Percentiles rank a stretch among this genome's conserved stretches.
Conservation (phyloP, 2,888 invertebrate species). For the Neocrepidodera transversa region DNA sequence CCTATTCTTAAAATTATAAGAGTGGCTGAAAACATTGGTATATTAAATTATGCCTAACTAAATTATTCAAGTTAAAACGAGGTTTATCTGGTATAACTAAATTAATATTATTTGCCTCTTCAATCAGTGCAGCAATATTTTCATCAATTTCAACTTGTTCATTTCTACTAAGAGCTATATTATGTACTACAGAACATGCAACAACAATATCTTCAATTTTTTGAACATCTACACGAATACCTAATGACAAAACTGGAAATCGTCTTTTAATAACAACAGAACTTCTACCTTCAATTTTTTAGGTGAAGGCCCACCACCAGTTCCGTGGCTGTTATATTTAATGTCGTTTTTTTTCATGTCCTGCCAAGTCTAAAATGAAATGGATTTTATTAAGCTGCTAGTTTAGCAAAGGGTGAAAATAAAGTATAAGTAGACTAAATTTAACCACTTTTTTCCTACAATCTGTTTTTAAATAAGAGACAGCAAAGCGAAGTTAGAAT, state of each 20-base stretch:
- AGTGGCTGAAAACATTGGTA: conserved; percentile 16
- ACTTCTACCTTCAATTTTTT: too few species aligned
- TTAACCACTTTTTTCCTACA: too few species aligned
- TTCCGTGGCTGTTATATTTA: too few species aligned
- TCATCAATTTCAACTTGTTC: conserved; percentile 21
- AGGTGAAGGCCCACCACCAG: too few species aligned
- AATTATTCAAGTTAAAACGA: conserved; percentile 15
- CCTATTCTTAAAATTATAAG: conserved; percentile 1
- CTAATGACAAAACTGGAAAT: conserved; percentile 48
- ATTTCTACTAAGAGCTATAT: conserved; percentile 31
- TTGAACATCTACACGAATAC: conserved; percentile 42
- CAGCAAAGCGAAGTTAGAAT: too few species aligned
- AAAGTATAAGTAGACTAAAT: too few species aligned
- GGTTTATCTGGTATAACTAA: conserved; percentile 8
- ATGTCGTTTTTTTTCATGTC: too few species aligned
- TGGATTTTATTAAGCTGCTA: too few species aligned
- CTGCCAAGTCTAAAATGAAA: too few species aligned
- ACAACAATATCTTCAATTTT: conserved; percentile 38
- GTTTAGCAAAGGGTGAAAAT: too few species aligned
- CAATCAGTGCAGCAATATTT: conserved; percentile 23
- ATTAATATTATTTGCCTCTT: conserved; percentile 22
- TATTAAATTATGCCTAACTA: conserved; percentile 19
- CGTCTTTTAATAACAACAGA: too few species aligned
- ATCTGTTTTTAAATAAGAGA: too few species aligned
- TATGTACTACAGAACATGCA: conserved; percentile 41